These are phyloP conservation scores for Dreissena rostriformis DNA, from an alignment of 1,140 invertebrate genomes.

Conservation along the genomic window DNA sequence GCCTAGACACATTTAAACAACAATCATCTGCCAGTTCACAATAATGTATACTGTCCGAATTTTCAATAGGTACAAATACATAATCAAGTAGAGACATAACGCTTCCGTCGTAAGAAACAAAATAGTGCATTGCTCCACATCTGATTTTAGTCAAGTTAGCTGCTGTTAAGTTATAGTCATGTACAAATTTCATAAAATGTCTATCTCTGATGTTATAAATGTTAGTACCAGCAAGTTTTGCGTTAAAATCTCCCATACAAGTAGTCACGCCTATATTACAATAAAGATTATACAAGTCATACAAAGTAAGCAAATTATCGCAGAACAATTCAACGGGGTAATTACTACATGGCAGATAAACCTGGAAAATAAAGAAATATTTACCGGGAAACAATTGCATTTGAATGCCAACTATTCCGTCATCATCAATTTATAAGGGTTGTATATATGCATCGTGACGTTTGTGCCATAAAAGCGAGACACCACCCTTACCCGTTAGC, in stretches of 20 bases:
- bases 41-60: not conserved
- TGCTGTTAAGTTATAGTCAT: not conserved
- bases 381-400: not conserved
- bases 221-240: not conserved
- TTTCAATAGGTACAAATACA: slow-evolving; percentile 15
- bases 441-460: not conserved
- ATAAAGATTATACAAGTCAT: slow-evolving; percentile 3
- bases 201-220: not conserved
- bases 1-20: slow-evolving; percentile 27
- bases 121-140: not conserved
- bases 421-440: not conserved
- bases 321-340: not conserved
- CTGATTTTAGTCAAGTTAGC: not conserved
- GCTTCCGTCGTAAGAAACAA: slow-evolving; percentile 12
- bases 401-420: slow-evolving; percentile 5
- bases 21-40: slow-evolving; percentile 16
- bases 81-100: slow-evolving; percentile 11
- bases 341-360: slow-evolving; percentile 10
- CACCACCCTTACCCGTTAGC: slow-evolving; percentile 6
- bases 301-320: slow-evolving; percentile 1
- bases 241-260: not conserved
- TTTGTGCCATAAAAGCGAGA: not conserved
- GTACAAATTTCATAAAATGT: not conserved
- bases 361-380: slow-evolving; percentile 7
- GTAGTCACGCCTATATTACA: not conserved